Base-by-base conservation (phyloP, 2,797 vertebrate species). In the Cuculus canorus region DNA sequence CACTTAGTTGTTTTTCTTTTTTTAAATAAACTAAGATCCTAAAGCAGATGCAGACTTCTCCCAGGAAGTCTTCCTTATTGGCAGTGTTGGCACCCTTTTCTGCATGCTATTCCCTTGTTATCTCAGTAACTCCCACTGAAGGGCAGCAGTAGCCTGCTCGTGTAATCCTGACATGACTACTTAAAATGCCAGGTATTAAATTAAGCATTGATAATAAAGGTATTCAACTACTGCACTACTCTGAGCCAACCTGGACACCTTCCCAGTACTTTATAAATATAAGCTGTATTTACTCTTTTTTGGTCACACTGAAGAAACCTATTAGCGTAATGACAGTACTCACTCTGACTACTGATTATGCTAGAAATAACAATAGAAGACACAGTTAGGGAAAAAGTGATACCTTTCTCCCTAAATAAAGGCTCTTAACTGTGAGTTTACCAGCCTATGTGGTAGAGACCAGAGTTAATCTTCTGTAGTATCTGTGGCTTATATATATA, bases 61-160 rank as follows among this genome's bases (percentile, higher is more conserved):
- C 75, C 15, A 18, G n/a, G 13, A 83, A 1, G 10, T 57, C 7
- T 57, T 86, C 16, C 14, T 64, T 0, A 50, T 17, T 47, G n/a
- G 37, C 25, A 37, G 3, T 18, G 18, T 25, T 64, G 53, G 10
- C 60, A 64, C 5, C 4, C 33, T 84, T 37, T 50, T 50, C 52
- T 56, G 7, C 4, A 1, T 7, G 13, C 27, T 61, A 13, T 53
- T 41, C 9, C 17, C 24, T 47, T 96, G 96, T 64, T 66, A 8
- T 95, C 77, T 72, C 80, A 22, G 13, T 10, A 83, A 35, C 19
- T 12, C 18, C 95, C 96, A 92, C 96, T 79, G 63, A 81, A 90
- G 64, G 96, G 97, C 96, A 97, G 94, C 52, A 96, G 57, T 75
- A 68, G 82, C 30, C 85, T 65, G 37, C 43, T 87, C 23, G 24